Percentiles rank a stretch among this genome's conserved stretches.
phyloP scores from a whole-genome alignment of 1,140 invertebrate genomes.

The Aphelenchoides fujianensis region DNA sequence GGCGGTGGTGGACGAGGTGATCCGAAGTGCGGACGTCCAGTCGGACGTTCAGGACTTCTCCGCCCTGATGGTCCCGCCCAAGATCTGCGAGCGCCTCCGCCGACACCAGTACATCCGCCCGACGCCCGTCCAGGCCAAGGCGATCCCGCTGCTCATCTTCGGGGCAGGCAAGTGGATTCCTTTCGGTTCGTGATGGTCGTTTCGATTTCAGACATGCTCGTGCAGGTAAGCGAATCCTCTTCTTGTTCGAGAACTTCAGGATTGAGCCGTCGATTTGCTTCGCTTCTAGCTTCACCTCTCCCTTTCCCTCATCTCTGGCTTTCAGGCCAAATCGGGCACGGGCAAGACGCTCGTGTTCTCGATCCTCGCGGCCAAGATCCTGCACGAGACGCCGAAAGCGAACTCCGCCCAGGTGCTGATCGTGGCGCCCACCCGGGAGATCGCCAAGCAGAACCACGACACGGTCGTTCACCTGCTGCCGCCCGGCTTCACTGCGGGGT shows the following conservation, averaged over 20 bases:
- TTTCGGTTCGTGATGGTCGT: not conserved
- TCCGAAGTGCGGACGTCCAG: slow-evolving; percentile 28
- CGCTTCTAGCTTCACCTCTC: too few species aligned
- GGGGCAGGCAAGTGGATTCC: slow-evolving; percentile 73
- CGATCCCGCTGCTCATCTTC: slow-evolving; percentile 81
- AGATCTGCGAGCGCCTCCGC: slow-evolving; percentile 25
- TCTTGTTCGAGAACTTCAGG: too few species aligned
- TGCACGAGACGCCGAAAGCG: slow-evolving; percentile 26
- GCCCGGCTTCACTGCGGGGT: slow-evolving; percentile 26
- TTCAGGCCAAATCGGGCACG: slow-evolving; percentile 91
- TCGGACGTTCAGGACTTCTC: slow-evolving; percentile 26
- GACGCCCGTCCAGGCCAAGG: slow-evolving; percentile 80
- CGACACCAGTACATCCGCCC: slow-evolving; percentile 25
- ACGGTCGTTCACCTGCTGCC: slow-evolving; percentile 65
- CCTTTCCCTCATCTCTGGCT: too few species aligned
- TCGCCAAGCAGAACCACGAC: slow-evolving; percentile 81
- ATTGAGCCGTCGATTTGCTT: too few species aligned
- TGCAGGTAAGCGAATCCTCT: too few species aligned
- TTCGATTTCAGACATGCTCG: slow-evolving; percentile 31
- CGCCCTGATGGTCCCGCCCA: slow-evolving; percentile 30
- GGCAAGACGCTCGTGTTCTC: slow-evolving; percentile 94
- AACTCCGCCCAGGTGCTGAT: slow-evolving; percentile 69
- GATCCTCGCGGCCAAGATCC: slow-evolving; percentile 66
- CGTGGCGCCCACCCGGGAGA: slow-evolving; percentile 87
- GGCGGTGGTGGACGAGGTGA: not conserved